Base-by-base conservation (phyloP, 2,888 invertebrate species). In the Branchipolynoe longqiensis region DNA sequence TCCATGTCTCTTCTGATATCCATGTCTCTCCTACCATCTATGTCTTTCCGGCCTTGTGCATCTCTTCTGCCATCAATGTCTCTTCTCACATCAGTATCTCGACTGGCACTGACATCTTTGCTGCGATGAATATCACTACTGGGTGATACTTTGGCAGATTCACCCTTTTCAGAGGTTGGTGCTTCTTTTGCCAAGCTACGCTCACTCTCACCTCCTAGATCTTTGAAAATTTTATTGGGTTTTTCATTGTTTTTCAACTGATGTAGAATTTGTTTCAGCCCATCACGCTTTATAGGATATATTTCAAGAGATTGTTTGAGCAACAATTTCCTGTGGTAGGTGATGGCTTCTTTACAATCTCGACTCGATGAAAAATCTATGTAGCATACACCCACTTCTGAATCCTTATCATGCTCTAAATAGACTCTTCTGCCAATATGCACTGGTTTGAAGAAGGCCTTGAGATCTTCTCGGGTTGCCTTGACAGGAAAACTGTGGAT, bases 381-480 rank as follows among this genome's bases (percentile, higher is more conserved):
- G 31, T 78, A 78, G 48, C 48, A 41, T 22, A 78, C 48, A 0
- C 78, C 78, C 8, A 78, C 8, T 83, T 89, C 89, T 22, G 89
- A 88, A 58, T 82, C 78, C 0, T 64, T 59, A 28, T 89, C 89
- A 38, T 87, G 59, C 58, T 86, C 74, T 12, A 86, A 74, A 22
- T 25, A 41, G 12, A 41, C 25, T 28, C 48, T 40, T 31, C 54
- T 78, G 31, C 78, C 48, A 31, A 78, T 1, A 18, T 28, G 41
- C 48, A 48, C 18, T 2, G 78, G 78, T 31, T 78, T 41, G 48
- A 78, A 78, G 48, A 78, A 78, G 28, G 48, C 28, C 33, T 78
- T 78, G 48, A 33, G 98, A 98, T 85, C 99, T 1, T 89, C 88
- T 41, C 86, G 86, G 8, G 87, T 90, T 18, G 90, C 88, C 41